These are phyloP conservation scores for Linepithema humile DNA, from an alignment of 1,140 invertebrate species.

Conservation along the genomic window DNA sequence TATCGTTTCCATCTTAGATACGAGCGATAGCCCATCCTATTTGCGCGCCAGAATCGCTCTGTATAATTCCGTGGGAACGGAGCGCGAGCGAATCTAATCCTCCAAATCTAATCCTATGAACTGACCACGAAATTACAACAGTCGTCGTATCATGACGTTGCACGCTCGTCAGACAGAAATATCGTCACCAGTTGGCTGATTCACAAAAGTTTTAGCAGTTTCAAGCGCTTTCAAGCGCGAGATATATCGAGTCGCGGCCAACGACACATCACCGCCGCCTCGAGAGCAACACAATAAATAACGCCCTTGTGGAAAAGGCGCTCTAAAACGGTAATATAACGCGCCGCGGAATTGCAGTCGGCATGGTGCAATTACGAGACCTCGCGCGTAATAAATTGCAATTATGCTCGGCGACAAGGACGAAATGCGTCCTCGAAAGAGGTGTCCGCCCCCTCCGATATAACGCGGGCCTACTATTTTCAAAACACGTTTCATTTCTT, in stretches of 20 bases:
- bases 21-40: neutral
- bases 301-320: slow-evolving; percentile 24
- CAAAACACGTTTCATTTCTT: neutral
- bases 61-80: slow-evolving; percentile 51
- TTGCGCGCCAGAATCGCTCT: slow-evolving; percentile 30
- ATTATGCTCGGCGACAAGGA: slow-evolving; percentile 65
- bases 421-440: neutral
- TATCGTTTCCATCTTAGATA: slow-evolving; percentile 26
- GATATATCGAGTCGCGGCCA: neutral
- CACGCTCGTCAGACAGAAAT: slow-evolving; percentile 37
- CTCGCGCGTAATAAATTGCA: slow-evolving; percentile 69
- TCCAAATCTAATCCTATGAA: slow-evolving; percentile 42
- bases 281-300: slow-evolving; percentile 51
- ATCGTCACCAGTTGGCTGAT: slow-evolving; percentile 37
- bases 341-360: slow-evolving; percentile 54
- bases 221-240: slow-evolving; percentile 15
- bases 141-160: slow-evolving; percentile 55
- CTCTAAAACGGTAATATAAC: slow-evolving; percentile 65
- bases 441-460: neutral
- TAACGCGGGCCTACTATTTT: neutral
- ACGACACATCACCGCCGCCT: neutral
- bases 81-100: slow-evolving; percentile 43
- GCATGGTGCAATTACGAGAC: slow-evolving; percentile 31
- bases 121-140: slow-evolving; percentile 49
- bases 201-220: slow-evolving; percentile 4